Evolutionary conservation across 1,140 invertebrate genomes (phyloP).

Genomic region (Pseudomyrmex cubaensis): DNA sequence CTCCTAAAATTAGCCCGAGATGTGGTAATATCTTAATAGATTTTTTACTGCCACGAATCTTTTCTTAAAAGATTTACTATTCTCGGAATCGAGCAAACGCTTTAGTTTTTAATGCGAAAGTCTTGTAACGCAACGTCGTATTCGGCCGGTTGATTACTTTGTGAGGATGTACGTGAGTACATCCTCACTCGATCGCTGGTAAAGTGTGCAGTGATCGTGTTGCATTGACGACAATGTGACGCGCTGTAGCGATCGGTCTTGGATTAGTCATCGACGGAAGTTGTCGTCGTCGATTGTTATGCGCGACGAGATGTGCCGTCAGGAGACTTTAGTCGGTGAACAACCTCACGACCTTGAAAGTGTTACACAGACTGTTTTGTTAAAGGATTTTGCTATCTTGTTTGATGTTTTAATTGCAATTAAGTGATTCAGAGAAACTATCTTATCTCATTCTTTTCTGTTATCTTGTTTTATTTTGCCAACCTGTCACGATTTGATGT

Average conservation of each 20-base stretch:
- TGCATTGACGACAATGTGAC: not conserved
- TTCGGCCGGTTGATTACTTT: slow-evolving; percentile 55
- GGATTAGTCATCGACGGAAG: slow-evolving; percentile 46
- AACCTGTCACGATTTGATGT: not conserved
- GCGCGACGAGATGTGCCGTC: slow-evolving; percentile 17
- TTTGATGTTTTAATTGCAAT: not conserved
- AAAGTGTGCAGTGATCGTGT: slow-evolving; percentile 36
- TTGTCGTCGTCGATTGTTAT: slow-evolving; percentile 35
- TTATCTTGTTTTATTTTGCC: not conserved
- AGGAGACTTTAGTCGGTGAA: slow-evolving; percentile 26
- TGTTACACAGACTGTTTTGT: not conserved
- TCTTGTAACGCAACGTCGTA: slow-evolving; percentile 42
- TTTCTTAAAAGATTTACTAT: not conserved
- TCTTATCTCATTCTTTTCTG: not conserved
- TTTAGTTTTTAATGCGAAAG: slow-evolving; percentile 27
- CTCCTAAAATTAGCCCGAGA: slow-evolving; percentile 1
- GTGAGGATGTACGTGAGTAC: slow-evolving; percentile 48
- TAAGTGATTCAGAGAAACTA: slow-evolving; percentile 6
- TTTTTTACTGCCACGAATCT: not conserved
- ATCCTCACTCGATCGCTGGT: not conserved
- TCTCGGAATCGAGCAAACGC: slow-evolving; percentile 14
- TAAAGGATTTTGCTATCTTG: too few relatives aligned
- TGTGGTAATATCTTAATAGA: not conserved
- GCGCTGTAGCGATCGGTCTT: not conserved
- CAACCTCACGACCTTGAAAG: slow-evolving; percentile 19